Conservation (phyloP, 2,888 invertebrate species). For the Podabrus alpinus region DNA sequence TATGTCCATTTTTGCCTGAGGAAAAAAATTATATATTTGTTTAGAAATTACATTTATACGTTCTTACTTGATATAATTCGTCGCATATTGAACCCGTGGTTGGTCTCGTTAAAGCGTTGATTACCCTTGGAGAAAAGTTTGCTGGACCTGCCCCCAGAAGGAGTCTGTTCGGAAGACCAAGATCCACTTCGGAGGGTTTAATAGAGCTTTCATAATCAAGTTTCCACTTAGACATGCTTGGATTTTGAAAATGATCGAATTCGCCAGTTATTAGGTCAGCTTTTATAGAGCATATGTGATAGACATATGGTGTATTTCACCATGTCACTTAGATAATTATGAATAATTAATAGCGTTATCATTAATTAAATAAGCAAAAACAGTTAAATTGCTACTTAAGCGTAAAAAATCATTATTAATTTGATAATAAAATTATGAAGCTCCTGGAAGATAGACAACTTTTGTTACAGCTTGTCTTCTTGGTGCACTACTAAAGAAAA, state of each 20-base stretch:
- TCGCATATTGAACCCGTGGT: constrained; percentile 71
- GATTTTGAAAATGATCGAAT: not conserved
- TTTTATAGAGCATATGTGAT: not conserved
- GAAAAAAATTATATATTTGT: not conserved
- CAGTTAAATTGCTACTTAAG: too few relatives aligned
- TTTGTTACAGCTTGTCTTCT: too few relatives aligned
- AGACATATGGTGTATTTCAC: too few relatives aligned
- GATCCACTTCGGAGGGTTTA: not conserved
- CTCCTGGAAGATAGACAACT: too few relatives aligned
- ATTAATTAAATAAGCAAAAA: too few relatives aligned
- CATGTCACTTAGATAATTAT: too few relatives aligned
- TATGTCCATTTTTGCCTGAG: constrained; percentile 20
- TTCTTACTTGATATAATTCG: constrained; percentile 65
- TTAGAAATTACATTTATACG: not conserved
- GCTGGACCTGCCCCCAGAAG: constrained; percentile 67
- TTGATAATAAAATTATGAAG: too few relatives aligned
- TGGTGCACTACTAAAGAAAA: too few relatives aligned
- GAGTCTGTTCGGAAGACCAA: not conserved
- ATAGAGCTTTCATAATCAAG: not conserved
- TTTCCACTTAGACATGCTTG: constrained; percentile 2
- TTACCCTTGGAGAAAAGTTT: constrained; percentile 65
- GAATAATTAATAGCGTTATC: too few relatives aligned
- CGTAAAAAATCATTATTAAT: too few relatives aligned
- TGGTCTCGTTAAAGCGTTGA: constrained; percentile 62
- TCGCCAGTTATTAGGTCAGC: not conserved